These are phyloP conservation scores for Zoanthus sansibaricus DNA, from an alignment of 92 coral and sea anemone species.

Conservation along the genomic window DNA sequence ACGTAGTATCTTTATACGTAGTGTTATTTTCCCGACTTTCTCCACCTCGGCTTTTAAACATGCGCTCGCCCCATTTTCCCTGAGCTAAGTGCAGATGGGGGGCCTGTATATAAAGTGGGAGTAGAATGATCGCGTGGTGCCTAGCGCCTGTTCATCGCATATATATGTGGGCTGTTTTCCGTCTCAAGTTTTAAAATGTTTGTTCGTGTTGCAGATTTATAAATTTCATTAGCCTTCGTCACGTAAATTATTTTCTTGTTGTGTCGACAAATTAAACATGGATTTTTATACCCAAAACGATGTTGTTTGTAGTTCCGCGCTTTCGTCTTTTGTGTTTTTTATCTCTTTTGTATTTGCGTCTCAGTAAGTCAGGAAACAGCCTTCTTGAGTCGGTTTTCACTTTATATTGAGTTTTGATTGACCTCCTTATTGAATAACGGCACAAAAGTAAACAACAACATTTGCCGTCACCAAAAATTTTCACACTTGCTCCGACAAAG, in stretches of 20 bases:
- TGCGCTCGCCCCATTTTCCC: no score
- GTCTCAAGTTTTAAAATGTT: neutral
- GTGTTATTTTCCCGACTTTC: no score
- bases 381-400: neutral
- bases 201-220: neutral
- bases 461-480: constrained; percentile 10
- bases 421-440: neutral
- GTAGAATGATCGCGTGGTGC: neutral
- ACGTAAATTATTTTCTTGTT: neutral
- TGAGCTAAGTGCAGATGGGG: no score
- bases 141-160: neutral
- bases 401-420: neutral
- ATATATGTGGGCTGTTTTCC: constrained; percentile 12
- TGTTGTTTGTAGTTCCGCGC: neutral
- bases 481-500: no score
- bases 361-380: neutral
- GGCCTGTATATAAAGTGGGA: neutral
- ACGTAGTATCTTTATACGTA: no score
- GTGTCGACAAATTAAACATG: no score
- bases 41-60: no score
- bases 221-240: neutral
- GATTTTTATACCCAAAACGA: no score
- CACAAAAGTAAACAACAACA: constrained; percentile 12
- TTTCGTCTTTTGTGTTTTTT: neutral
- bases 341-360: neutral